A percentile compares a stretch with the other conserved stretches of the same genome.
phyloP scores from a whole-genome alignment of 2,888 invertebrate genomes.

The Anthophora plumipes region DNA sequence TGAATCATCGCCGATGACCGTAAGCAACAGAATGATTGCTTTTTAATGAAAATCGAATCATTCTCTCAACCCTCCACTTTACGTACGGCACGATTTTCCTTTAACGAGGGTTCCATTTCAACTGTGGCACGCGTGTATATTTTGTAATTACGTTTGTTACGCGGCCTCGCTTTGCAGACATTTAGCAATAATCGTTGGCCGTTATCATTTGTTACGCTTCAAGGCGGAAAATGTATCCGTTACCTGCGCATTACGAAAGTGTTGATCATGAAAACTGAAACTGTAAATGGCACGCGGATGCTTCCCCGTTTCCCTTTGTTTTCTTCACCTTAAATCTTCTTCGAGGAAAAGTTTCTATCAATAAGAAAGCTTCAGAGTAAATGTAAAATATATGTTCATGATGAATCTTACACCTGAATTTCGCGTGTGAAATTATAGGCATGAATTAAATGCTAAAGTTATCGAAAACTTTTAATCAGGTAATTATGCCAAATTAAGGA shows the following conservation, averaged over 20 bases:
- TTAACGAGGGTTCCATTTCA: constrained; percentile 44
- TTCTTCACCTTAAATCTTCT: background rate
- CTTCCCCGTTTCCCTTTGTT: background rate
- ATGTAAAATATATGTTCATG: no score
- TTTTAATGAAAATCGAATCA: constrained; percentile 52
- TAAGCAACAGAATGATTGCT: constrained; percentile 28
- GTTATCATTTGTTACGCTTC: constrained; percentile 79
- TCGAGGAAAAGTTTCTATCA: no score
- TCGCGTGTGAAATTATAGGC: no score
- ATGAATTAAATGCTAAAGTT: no score
- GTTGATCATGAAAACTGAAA: constrained; percentile 44
- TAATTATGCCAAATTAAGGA: no score
- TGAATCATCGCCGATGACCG: constrained; percentile 37
- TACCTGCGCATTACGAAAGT: constrained; percentile 63
- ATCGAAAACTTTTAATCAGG: no score
- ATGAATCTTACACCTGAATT: no score
- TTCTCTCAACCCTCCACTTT: background rate
- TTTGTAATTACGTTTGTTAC: constrained; percentile 46
- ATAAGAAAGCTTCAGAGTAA: no score
- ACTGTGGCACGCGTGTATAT: constrained; percentile 27
- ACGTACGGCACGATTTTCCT: background rate
- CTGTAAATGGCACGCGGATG: background rate
- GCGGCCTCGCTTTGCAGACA: constrained; percentile 12
- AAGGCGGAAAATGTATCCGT: constrained; percentile 75
- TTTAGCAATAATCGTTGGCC: constrained; percentile 59